These are phyloP conservation scores for Astropecten irregularis DNA, from an alignment of 53 echinoderm and acorn worm species.

Conservation along the genomic window DNA sequence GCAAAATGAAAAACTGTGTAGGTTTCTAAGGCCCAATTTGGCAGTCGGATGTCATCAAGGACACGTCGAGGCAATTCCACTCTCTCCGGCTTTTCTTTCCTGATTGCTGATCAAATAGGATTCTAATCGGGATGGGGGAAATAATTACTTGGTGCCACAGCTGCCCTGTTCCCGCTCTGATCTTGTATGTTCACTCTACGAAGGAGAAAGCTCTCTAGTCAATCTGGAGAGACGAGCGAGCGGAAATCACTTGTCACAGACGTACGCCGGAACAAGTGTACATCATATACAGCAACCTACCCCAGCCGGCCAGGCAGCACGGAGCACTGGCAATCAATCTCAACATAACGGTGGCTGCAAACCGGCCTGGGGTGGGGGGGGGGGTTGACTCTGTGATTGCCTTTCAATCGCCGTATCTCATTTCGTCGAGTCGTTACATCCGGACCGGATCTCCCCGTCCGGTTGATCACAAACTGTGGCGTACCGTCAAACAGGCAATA, in stretches of 20 bases:
- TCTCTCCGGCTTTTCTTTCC: not conserved
- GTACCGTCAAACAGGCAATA: not conserved
- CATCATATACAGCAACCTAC: not conserved
- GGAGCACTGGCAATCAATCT: constrained; percentile 44
- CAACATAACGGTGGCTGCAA: not conserved
- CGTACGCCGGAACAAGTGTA: constrained; percentile 12
- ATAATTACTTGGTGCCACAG: constrained; percentile 7
- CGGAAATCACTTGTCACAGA: constrained; percentile 52
- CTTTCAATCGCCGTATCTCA: constrained; percentile 32
- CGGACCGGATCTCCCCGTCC: constrained; percentile 43
- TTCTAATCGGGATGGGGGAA: constrained; percentile 3
- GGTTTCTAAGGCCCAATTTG: too few species aligned
- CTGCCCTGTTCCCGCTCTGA: constrained; percentile 34
- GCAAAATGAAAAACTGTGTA: too few species aligned
- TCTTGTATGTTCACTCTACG: too few species aligned
- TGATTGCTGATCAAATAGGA: constrained; percentile 13
- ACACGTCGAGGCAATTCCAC: too few species aligned
- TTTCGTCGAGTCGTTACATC: constrained; percentile 49
- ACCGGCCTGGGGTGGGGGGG: not conserved
- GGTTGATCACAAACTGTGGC: too few species aligned
- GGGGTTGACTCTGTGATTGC: too few species aligned
- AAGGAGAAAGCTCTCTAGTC: too few species aligned
- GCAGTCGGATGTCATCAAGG: too few species aligned
- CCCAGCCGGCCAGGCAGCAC: too few species aligned
- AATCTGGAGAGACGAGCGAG: not conserved